Base-by-base conservation (phyloP, 2,113 vertebrate species). In the Limanda limanda region DNA sequence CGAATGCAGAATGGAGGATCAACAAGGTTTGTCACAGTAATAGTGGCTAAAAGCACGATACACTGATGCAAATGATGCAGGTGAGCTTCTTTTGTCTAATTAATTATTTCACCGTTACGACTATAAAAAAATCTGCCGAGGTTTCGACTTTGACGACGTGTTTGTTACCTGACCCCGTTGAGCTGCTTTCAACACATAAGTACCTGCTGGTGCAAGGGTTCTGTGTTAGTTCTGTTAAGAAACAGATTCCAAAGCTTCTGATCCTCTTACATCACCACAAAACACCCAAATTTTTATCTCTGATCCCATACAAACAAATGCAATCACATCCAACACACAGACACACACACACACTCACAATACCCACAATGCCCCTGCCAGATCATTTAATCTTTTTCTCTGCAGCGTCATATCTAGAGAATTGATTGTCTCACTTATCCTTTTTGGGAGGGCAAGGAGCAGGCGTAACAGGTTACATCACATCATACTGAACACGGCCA, bases 211-310 rank as follows among this genome's bases (percentile, higher is more conserved):
- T 61, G 52, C 74, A 81, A 64, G 47, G 59, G 82, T 81, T 69
- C 62, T 67, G 56, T 35, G 63, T 81, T 67, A 70, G 64, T 66
- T 66, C 64, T 65, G 73, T 81, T 84, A 78, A 56, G 76, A 87
- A 86, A 83, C 24, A 85, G 69, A 81, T 73, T 79, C 74, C 75
- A 88, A 67, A 84, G 85, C 85, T 58, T 84, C 82, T 89, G 85
- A 91, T 89, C 87, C 77, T 72, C 73, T 92, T 91, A 91, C 86
- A 91, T 92, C 88, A 92, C 63, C 9, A 55, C 60, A 40, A 76
- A 78, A 67, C 52, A 63, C 59, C 52, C 68, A 72, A 40, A 88
- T 89, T 88, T 88, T 84, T 86, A 86, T 82, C 67, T 83, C 76
- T 84, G 78, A 82, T 85, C 85, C 69, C 76, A 81, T 4, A 82